Percentiles rank a stretch among this genome's conserved stretches.
Conservation (phyloP, 2,797 vertebrate genomes). For the Halcyon leucocephala region DNA sequence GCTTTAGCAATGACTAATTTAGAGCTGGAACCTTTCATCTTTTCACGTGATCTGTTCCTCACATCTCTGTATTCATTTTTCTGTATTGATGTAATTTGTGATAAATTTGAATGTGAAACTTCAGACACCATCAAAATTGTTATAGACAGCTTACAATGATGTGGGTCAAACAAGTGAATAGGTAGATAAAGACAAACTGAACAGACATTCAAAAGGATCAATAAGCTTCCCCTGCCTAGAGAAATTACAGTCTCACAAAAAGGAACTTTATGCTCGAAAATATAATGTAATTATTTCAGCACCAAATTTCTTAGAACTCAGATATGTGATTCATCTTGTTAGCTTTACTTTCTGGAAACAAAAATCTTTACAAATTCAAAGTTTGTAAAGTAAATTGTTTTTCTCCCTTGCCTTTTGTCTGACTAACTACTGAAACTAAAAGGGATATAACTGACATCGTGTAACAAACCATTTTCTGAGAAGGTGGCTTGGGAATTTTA, state of each 20-base stretch:
- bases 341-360: neutral
- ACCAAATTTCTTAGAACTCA: constrained; percentile 1
- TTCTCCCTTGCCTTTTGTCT: constrained; percentile 31
- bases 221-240: neutral
- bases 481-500: constrained; percentile 7
- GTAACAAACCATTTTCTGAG: neutral
- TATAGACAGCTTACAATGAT: neutral
- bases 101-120: neutral
- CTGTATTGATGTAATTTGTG: neutral
- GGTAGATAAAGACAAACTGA: neutral
- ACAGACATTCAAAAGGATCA: neutral
- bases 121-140: neutral
- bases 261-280: neutral
- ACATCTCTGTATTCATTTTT: neutral
- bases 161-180: neutral
- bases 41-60: neutral
- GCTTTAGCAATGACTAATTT: neutral
- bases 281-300: neutral
- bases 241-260: neutral
- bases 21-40: neutral
- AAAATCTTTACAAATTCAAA: neutral
- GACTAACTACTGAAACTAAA: constrained; percentile 7
- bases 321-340: neutral
- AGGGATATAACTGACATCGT: neutral
- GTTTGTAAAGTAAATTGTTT: constrained; percentile 14